Conservation (phyloP, 2,888 invertebrate species). For the Dioctria linearis region DNA sequence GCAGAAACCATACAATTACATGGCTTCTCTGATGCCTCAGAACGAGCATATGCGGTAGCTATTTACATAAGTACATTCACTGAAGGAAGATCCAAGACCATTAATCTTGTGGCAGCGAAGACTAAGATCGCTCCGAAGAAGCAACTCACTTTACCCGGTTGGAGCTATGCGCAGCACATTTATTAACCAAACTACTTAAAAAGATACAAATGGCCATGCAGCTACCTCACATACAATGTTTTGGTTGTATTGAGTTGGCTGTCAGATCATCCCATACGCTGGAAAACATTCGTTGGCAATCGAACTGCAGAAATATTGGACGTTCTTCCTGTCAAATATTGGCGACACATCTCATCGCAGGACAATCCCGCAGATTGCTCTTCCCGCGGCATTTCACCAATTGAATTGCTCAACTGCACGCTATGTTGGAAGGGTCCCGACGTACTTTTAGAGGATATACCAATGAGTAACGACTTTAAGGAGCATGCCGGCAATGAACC, state of each 20-base stretch:
- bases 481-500: too few relatives aligned
- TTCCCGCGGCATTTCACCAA: too few relatives aligned
- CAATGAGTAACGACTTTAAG: too few relatives aligned
- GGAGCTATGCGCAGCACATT: not conserved
- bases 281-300: not conserved
- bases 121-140: not conserved
- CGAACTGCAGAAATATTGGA: not conserved
- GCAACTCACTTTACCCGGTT: not conserved
- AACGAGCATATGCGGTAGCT: constrained; percentile 51
- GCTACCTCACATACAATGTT: constrained; percentile 59
- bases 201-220: not conserved
- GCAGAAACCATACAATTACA: constrained; percentile 38
- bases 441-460: too few relatives aligned
- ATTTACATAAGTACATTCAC: too few relatives aligned
- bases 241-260: constrained; percentile 38
- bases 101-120: not conserved
- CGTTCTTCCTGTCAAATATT: not conserved
- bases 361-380: constrained; percentile 10
- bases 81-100: not conserved
- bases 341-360: constrained; percentile 3
- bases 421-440: too few relatives aligned
- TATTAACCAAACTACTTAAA: not conserved
- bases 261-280: not conserved
- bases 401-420: too few relatives aligned
- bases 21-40: constrained; percentile 49